Base-by-base conservation (phyloP, 2,888 invertebrate genomes). In the Argyresthia goedartella region DNA sequence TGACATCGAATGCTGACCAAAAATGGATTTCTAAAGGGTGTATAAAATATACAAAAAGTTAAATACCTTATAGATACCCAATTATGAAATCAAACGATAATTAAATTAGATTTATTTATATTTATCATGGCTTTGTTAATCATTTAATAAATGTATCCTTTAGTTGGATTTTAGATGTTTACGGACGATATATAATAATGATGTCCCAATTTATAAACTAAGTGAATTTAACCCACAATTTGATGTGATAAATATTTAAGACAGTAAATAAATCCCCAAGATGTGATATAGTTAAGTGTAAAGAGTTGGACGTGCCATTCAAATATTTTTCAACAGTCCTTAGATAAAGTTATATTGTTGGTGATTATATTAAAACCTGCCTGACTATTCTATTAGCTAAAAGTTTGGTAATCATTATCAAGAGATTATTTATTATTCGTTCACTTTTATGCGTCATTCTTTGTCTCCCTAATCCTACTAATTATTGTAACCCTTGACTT, bases 141-240 rank as follows among this genome's bases (percentile, higher is more conserved):
- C 8, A 64, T 65, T 68, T 59, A 65, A 69, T 60, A 60, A 56
- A 56, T 60, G 54, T 25, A 25, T 25, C 25, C 25, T 25, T 25
- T 4, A 25, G 25, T 25, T 25, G 25, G 25, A 25, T 25, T 25
- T 25, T 25, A 8, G 8, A 35, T 15, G 36, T 15, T 48, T 15
- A 36, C 14, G 36, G 35, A 47, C 13, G 33, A n/a, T 48, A 39
- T 36, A 35, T 10, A 15, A 13, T 36, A 48, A 35, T 8, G 25
- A 10, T 48, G 48, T 48, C 48, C 48, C 48, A 48, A 48, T n/a
- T 48, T 25, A 6, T 25, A 39, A 48, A 25, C 25, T 48, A 14
- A 25, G 10, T n/a, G 39, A 35, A 10, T 15, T 35, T 13, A 36
- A 48, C 13, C 6, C 34, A 47, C 11, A 33, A 13, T n/a, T 47